phyloP scores from a whole-genome alignment of 2,113 vertebrate genomes.

The Tretioscincus oriximinensis region DNA sequence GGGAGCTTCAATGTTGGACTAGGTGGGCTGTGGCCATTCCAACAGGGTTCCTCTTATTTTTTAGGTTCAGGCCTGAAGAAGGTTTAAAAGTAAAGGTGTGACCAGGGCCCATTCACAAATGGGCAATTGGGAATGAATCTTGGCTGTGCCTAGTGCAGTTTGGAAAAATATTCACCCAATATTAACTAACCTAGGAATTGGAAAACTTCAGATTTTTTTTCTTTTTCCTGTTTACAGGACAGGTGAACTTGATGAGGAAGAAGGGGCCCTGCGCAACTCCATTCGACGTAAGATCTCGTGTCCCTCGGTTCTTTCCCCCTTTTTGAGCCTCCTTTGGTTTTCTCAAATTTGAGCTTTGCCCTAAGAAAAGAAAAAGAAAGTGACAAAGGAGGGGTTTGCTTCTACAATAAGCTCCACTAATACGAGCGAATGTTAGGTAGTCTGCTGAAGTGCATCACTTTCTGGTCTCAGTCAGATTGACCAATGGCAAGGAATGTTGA shows the following conservation, averaged over 20 bases:
- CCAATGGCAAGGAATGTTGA: too few species aligned
- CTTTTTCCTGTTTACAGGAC: conserved; percentile 48
- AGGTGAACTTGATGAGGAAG: conserved; percentile 70
- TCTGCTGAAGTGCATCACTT: too few species aligned
- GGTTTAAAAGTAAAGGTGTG: too few species aligned
- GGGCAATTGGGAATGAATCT: not conserved
- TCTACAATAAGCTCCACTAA: not conserved
- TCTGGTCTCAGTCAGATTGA: too few species aligned
- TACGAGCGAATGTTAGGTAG: too few species aligned
- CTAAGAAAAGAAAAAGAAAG: not conserved
- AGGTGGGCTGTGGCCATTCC: too few species aligned
- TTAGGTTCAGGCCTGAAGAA: too few species aligned
- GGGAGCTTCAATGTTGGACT: too few species aligned
- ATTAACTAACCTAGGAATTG: too few species aligned
- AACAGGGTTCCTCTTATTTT: too few species aligned
- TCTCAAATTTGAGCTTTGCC: not conserved
- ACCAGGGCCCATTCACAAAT: too few species aligned
- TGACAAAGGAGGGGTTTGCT: not conserved
- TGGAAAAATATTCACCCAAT: not conserved
- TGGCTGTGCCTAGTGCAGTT: too few species aligned
- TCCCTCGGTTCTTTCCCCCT: not conserved
- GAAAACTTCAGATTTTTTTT: not conserved
- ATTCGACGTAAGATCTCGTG: conserved; percentile 69
- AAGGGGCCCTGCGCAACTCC: conserved; percentile 67
- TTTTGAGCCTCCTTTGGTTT: not conserved